These are phyloP conservation scores for Orthosia gracilis DNA, from an alignment of 2,888 invertebrate genomes.

Conservation along the genomic window DNA sequence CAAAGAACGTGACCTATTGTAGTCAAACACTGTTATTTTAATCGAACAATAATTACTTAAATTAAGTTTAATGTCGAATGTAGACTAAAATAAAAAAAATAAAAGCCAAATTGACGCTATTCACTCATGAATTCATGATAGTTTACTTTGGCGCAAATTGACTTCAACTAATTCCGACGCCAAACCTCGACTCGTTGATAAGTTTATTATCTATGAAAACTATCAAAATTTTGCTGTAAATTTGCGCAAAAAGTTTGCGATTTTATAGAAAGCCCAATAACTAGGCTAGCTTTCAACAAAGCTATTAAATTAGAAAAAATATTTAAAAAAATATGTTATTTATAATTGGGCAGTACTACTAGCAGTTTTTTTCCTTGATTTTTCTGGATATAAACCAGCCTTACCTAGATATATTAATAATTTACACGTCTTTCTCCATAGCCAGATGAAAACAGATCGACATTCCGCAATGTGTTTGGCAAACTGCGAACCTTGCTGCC, in stretches of 20 bases:
- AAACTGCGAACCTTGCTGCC: conserved; percentile 96
- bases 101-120: too few relatives aligned
- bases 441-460: conserved; percentile 92
- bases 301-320: too few relatives aligned
- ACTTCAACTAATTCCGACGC: background rate
- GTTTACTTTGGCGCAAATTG: background rate
- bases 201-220: too few relatives aligned
- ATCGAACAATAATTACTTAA: background rate
- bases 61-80: background rate
- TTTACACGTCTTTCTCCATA: conserved; percentile 25
- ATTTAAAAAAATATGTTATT: too few relatives aligned
- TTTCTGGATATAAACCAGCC: background rate
- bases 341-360: too few relatives aligned
- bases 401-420: background rate
- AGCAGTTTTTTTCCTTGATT: too few relatives aligned
- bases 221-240: too few relatives aligned
- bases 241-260: too few relatives aligned
- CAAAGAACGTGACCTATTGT: background rate
- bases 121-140: too few relatives aligned
- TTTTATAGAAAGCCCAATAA: too few relatives aligned
- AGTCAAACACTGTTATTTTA: background rate
- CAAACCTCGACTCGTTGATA: background rate
- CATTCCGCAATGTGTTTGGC: conserved; percentile 95
- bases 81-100: background rate
- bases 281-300: too few relatives aligned